Conservation (phyloP, 1,140 invertebrate genomes). For the Idris sp. region DNA sequence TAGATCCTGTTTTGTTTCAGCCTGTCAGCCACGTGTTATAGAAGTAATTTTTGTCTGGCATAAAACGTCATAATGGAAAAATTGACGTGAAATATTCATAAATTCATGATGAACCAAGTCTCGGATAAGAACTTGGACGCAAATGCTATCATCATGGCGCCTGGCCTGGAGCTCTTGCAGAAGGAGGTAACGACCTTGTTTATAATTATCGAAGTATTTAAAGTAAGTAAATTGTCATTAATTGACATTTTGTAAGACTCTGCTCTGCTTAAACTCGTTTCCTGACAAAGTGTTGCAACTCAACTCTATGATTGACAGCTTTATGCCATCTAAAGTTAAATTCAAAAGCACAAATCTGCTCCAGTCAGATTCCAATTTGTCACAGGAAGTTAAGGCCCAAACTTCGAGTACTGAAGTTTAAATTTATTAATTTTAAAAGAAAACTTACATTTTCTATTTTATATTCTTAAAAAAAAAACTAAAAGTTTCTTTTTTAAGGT, state of each 20-base stretch:
- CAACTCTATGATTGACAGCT: conserved; percentile 67
- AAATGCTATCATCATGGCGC: conserved; percentile 44
- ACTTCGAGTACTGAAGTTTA: conserved; percentile 53
- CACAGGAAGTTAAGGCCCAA: conserved; percentile 40
- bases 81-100: conserved; percentile 65
- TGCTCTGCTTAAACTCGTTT: conserved; percentile 66
- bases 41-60: conserved; percentile 9
- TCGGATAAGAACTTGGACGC: conserved; percentile 38
- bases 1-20: conserved; percentile 18
- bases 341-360: conserved; percentile 33
- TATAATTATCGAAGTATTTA: conserved; percentile 11
- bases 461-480: no score
- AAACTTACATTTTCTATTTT: no score
- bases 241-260: conserved; percentile 52
- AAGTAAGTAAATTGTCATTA: background rate
- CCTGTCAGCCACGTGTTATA: conserved; percentile 41
- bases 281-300: conserved; percentile 68
- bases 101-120: conserved; percentile 46
- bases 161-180: conserved; percentile 60
- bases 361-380: no score
- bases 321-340: conserved; percentile 62
- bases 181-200: conserved; percentile 59
- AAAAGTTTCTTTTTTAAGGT: no score
- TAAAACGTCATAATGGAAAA: conserved; percentile 58
- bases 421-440: no score